phyloP scores from a whole-genome alignment of 2,113 vertebrate genomes.

The Rana temporaria region DNA sequence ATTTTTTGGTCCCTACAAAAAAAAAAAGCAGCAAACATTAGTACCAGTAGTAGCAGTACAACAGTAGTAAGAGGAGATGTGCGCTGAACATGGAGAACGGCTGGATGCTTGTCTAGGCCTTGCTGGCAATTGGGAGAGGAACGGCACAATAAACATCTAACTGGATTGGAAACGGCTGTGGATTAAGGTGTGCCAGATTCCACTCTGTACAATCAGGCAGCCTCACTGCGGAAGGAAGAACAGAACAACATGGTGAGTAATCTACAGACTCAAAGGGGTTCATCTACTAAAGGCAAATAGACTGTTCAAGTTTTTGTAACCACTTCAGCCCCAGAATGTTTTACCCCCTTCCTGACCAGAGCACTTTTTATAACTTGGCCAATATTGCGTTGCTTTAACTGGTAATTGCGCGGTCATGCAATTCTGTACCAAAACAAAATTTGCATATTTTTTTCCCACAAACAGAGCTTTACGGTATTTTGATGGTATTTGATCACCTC shows the following conservation, averaged over 20 bases:
- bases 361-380: too few relatives aligned
- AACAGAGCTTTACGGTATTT: too few relatives aligned
- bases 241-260: not conserved
- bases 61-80: not conserved
- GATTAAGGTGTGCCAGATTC: not conserved
- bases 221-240: slow-evolving; percentile 25
- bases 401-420: too few relatives aligned
- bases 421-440: too few relatives aligned
- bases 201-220: slow-evolving; percentile 26
- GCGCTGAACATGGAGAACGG: not conserved
- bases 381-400: too few relatives aligned
- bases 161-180: not conserved
- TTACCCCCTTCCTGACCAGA: too few relatives aligned
- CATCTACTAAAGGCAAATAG: too few relatives aligned
- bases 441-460: too few relatives aligned
- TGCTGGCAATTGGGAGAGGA: not conserved
- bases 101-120: not conserved
- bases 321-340: too few relatives aligned
- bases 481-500: too few relatives aligned
- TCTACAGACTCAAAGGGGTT: not conserved
- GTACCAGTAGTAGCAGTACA: slow-evolving; percentile 13
- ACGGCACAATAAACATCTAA: not conserved
- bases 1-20: slow-evolving; percentile 25
- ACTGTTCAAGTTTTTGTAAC: too few relatives aligned
- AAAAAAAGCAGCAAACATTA: slow-evolving; percentile 38